A percentile compares a stretch with the other conserved stretches of the same genome.
phyloP scores from a whole-genome alignment of 1,140 invertebrate species.

The Pararge aegeria region DNA sequence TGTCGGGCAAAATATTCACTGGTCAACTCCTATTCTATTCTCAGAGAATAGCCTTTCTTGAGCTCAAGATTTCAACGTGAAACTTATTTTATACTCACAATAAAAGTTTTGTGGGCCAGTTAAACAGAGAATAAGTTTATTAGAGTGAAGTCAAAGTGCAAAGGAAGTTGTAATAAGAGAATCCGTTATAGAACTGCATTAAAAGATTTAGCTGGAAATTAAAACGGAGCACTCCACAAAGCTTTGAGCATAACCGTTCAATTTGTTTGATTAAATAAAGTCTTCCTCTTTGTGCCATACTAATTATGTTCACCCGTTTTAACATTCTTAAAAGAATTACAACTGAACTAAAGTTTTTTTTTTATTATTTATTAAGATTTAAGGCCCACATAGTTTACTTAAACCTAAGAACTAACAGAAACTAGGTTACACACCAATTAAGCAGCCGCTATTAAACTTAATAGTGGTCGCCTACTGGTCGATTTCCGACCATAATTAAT shows the following conservation, averaged over 20 bases:
- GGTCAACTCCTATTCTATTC: not conserved
- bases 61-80: not conserved
- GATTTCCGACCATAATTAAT: no score
- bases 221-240: not conserved
- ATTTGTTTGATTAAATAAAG: conserved; percentile 22
- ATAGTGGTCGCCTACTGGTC: no score
- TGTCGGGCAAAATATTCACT: not conserved
- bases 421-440: no score
- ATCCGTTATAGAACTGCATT: not conserved
- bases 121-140: not conserved
- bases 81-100: not conserved
- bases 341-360: no score
- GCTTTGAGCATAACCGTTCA: conserved; percentile 22
- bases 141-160: not conserved
- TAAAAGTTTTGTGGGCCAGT: not conserved
- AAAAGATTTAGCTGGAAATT: not conserved
- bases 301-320: no score
- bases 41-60: not conserved
- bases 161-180: not conserved
- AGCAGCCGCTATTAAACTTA: no score
- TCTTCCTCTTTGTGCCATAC: conserved; percentile 2
- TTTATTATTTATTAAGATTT: no score
- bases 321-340: no score
- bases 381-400: no score
- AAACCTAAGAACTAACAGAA: no score